Percentiles rank a stretch among this genome's conserved stretches.
Evolutionary conservation across 2,797 vertebrate species (phyloP).

Genomic region (Mallotus villosus): DNA sequence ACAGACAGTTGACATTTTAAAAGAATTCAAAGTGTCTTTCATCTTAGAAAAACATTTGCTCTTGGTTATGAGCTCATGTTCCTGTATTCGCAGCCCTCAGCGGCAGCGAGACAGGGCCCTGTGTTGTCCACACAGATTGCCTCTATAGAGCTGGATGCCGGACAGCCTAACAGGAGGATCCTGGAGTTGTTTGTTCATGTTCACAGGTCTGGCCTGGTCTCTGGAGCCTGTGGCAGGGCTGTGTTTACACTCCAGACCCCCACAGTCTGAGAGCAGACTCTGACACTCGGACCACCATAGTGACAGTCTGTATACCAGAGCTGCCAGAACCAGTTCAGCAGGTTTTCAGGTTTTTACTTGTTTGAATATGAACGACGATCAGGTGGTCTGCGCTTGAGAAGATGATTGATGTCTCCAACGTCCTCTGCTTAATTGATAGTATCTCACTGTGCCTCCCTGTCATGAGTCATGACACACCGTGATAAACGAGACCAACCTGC

Average conservation of each 20-base stretch:
- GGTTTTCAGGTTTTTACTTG: no score
- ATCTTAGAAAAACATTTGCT: constrained; percentile 4
- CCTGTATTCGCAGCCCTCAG: constrained; percentile 18
- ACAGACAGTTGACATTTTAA: constrained; percentile 13
- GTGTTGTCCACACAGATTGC: not conserved
- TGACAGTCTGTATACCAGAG: no score
- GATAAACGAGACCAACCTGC: constrained; percentile 2
- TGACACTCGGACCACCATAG: no score
- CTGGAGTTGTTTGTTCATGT: no score
- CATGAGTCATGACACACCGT: not conserved
- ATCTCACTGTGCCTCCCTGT: not conserved
- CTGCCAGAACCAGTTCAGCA: no score
- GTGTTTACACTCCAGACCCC: no score
- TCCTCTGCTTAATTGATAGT: no score
- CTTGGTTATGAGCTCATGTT: constrained; percentile 33
- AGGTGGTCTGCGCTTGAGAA: no score
- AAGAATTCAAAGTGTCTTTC: constrained; percentile 22
- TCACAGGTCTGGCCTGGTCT: constrained; percentile 16
- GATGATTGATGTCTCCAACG: no score
- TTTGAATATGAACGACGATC: no score
- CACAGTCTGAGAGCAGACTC: no score
- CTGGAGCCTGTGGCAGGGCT: constrained; percentile 18
- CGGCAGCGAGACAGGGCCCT: not conserved
- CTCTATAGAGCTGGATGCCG: not conserved
- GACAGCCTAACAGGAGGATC: no score